Percentiles rank a stretch among this genome's conserved stretches.
Evolutionary conservation across 92 coral and sea anemone species (phyloP).

Genomic region (Scolanthus callimorphus): DNA sequence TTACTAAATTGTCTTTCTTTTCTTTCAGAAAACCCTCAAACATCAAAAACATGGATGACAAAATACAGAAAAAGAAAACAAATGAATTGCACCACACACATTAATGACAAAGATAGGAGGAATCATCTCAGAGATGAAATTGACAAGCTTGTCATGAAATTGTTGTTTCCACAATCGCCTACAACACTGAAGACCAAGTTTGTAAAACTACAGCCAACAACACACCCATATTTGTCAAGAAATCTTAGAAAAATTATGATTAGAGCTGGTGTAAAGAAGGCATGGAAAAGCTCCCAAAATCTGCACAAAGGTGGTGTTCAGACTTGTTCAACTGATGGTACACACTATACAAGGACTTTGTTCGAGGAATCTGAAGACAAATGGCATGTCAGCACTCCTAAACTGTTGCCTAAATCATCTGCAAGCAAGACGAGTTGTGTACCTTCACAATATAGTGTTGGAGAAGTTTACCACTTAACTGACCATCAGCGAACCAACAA

Average conservation of each 20-base stretch:
- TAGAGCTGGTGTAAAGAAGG: not conserved
- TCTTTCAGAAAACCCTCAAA: not conserved
- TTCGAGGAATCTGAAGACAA: too few species aligned
- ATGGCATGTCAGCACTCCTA: too few species aligned
- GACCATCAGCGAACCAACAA: too few species aligned
- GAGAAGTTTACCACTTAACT: not conserved
- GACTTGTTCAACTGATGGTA: too few species aligned
- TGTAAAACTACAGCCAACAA: too few species aligned
- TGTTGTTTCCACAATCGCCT: not conserved
- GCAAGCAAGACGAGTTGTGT: too few species aligned
- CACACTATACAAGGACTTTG: too few species aligned
- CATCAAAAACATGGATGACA: not conserved
- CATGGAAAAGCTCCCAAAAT: not conserved
- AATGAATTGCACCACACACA: not conserved
- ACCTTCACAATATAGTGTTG: too few species aligned
- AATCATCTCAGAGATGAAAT: conserved; percentile 2
- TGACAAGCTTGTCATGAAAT: conserved; percentile 1
- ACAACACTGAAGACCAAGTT: too few species aligned
- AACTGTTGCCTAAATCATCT: too few species aligned
- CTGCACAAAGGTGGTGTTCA: too few species aligned
- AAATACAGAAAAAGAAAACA: too few species aligned
- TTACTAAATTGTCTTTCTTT: not conserved
- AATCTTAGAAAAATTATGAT: not conserved
- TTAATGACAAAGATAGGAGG: not conserved
- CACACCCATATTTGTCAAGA: not conserved